Evolutionary conservation across 2,888 invertebrate species (phyloP), one percentile per base, ranked within the genome.

Genomic region (Escarpia spicata): DNA sequence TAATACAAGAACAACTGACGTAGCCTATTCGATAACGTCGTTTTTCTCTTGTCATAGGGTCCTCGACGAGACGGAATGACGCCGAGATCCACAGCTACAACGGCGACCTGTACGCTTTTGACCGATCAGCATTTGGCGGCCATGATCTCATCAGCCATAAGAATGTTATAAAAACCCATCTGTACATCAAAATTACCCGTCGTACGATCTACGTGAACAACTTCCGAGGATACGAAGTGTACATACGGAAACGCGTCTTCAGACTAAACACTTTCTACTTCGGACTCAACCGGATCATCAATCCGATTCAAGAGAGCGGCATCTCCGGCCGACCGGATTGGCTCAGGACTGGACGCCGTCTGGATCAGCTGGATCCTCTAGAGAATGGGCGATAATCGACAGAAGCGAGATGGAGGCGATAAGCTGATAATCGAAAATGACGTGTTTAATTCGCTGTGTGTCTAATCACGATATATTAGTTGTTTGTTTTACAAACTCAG

Each of bases 41-140:
- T 52, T 75, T n/a, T 2, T 26, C 26, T 75, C 26, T 75, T 26
- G 75, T n/a, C 75, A 26, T 75, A 75, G 75, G 75, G 19, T 75
- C 75, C 26, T 75, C 75, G 26, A 19, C 19, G 26, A 26, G 26
- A 75, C 15, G n/a, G 75, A 26, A 75, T 75, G 75, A 75, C 75
- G 75, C 75, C 26, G 75, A 75, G 75, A 75, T 75, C 75, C 75
- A 75, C n/a, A 75, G 75, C 75, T 75, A 75, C 75, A 75, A 75
- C 75, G 75, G 75, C 26, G 75, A 75, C 26, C 75, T 75, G 26
- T 75, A 75, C 26, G 75, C 75, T 26, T 75, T 75, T 26, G 26
- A 75, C 75, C 15, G 75, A 19, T 26, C 75, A 26, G 19, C 2
- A 2, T 6, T 3, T n/a, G 75, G 75, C 4, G 75, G 75, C 75